phyloP scores from a whole-genome alignment of 2,888 invertebrate species.

The Urechis unicinctus region DNA sequence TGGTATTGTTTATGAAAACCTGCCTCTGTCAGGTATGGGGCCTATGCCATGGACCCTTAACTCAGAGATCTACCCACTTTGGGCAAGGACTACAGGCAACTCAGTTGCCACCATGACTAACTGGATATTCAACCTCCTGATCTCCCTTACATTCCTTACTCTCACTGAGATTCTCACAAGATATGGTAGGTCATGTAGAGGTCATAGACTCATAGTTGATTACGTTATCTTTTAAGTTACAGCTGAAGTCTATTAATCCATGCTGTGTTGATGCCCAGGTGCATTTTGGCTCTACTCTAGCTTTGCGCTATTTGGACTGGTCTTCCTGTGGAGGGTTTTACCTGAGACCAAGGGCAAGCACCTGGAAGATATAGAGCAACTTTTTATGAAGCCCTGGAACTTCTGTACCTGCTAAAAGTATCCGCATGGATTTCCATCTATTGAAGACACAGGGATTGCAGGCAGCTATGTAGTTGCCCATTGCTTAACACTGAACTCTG shows the following conservation, averaged over 20 bases:
- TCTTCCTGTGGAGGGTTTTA: slow-evolving; percentile 52
- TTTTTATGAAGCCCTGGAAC: slow-evolving; percentile 39
- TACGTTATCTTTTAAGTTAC: not conserved
- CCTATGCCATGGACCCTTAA: slow-evolving; percentile 58
- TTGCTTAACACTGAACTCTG: too few species aligned
- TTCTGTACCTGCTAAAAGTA: too few species aligned
- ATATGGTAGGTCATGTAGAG: slow-evolving; percentile 52
- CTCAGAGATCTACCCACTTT: slow-evolving; percentile 56
- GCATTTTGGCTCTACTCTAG: slow-evolving; percentile 56
- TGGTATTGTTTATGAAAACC: not conserved
- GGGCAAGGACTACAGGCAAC: slow-evolving; percentile 55
- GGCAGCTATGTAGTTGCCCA: too few species aligned
- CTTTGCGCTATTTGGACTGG: slow-evolving; percentile 51
- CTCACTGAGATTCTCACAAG: slow-evolving; percentile 50
- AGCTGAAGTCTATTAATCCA: not conserved
- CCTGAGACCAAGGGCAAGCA: slow-evolving; percentile 56
- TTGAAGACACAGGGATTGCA: too few species aligned
- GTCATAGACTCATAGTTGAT: not conserved
- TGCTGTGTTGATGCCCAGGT: slow-evolving; percentile 37
- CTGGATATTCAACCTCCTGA: slow-evolving; percentile 55
- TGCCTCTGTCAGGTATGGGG: slow-evolving; percentile 32
- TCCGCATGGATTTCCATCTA: too few species aligned
- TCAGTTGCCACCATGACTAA: slow-evolving; percentile 53
- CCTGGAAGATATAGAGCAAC: slow-evolving; percentile 54
- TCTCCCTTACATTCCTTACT: slow-evolving; percentile 56